These are phyloP conservation scores for Pteromalus puparum DNA, from an alignment of 1,140 invertebrate species.

Conservation along the genomic window DNA sequence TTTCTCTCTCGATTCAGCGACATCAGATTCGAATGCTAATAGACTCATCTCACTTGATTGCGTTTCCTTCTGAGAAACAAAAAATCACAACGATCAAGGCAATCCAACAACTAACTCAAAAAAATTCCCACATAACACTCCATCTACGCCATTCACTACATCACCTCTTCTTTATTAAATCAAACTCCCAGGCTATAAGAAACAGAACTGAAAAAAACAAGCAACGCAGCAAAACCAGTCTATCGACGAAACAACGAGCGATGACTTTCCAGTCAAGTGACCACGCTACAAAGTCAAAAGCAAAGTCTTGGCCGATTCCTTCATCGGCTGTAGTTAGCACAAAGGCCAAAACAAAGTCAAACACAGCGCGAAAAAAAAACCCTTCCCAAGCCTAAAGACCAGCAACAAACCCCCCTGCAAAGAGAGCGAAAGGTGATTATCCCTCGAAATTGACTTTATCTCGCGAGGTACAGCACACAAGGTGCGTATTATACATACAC, in stretches of 20 bases:
- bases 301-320: slow-evolving; percentile 25
- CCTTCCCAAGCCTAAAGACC: not conserved
- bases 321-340: not conserved
- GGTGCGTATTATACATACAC: no score
- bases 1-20: no score
- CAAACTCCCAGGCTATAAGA: not conserved
- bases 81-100: no score
- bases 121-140: no score
- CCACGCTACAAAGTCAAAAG: slow-evolving; percentile 22
- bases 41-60: no score
- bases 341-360: slow-evolving; percentile 33
- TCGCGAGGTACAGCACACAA: not conserved
- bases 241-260: not conserved
- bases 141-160: not conserved
- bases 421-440: slow-evolving; percentile 9
- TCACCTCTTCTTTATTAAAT: not conserved
- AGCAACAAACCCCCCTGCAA: not conserved
- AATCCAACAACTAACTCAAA: no score
- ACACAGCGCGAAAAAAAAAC: not conserved
- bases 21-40: no score
- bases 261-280: slow-evolving; percentile 46
- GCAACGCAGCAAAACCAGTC: not conserved
- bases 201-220: not conserved
- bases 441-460: slow-evolving; percentile 24
- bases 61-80: no score